Percentiles rank a stretch among this genome's conserved stretches.
These are phyloP conservation scores for Dorcus parallelipipedus DNA, from an alignment of 2,888 invertebrate genomes.

Conservation along the genomic window DNA sequence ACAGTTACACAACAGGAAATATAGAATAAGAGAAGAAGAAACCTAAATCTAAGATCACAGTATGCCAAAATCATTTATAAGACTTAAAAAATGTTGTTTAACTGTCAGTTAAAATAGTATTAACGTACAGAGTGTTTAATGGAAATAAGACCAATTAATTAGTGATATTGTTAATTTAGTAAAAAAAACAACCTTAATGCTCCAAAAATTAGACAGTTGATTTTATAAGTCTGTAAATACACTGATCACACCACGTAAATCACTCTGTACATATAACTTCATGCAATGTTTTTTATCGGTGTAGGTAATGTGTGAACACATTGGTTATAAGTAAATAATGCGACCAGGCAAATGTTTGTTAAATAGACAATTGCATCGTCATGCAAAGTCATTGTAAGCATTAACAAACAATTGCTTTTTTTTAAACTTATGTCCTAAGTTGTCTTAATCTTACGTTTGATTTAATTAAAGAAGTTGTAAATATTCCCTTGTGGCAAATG, in stretches of 20 bases:
- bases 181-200: too few relatives aligned
- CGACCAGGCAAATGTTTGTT: not conserved
- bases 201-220: not conserved
- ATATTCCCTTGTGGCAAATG: conserved; percentile 21
- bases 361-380: not conserved
- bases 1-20: too few relatives aligned
- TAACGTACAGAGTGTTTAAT: conserved; percentile 3
- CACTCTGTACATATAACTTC: conserved; percentile 4
- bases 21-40: not conserved
- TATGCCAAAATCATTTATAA: not conserved
- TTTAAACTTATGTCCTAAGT: not conserved
- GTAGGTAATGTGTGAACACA: conserved; percentile 1
- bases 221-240: conserved; percentile 1
- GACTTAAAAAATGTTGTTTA: conserved; percentile 9
- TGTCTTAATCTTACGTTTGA: conserved; percentile 1
- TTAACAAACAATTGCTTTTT: too few relatives aligned
- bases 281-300: conserved; percentile 2
- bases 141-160: not conserved
- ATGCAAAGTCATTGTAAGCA: too few relatives aligned
- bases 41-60: not conserved
- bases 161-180: too few relatives aligned
- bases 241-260: not conserved
- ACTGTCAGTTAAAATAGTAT: not conserved
- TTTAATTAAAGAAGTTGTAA: conserved; percentile 9
- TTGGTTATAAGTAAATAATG: not conserved